Conservation (phyloP, 30 jellyfish, hydroid and myxozoan genomes). For the Thelohanellus kitauei region DNA sequence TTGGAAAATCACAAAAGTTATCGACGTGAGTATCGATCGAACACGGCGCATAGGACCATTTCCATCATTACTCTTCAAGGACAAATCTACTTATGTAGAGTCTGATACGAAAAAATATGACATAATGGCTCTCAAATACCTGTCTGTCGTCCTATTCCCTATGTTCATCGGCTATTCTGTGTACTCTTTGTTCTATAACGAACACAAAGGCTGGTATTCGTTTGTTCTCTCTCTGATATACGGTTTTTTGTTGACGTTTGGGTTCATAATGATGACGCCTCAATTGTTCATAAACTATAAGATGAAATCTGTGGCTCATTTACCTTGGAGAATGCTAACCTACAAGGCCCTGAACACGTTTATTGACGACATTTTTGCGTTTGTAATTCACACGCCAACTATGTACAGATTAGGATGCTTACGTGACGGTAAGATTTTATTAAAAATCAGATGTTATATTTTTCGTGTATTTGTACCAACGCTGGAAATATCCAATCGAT, state of each 20-base stretch:
- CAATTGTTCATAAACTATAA: constrained; percentile 71
- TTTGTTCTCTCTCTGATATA: constrained; percentile 52
- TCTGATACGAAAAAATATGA: constrained; percentile 50
- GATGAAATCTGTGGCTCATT: constrained; percentile 74
- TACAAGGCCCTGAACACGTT: constrained; percentile 79
- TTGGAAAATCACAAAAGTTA: constrained; percentile 79
- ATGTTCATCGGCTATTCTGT: constrained; percentile 58
- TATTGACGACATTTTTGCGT: constrained; percentile 80
- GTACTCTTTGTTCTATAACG: constrained; percentile 38
- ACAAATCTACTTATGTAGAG: constrained; percentile 39
- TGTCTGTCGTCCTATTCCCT: constrained; percentile 52
- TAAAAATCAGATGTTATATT: constrained; percentile 22
- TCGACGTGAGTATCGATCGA: constrained; percentile 24
- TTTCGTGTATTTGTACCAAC: constrained; percentile 44
- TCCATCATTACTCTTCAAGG: constrained; percentile 25
- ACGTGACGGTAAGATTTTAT: constrained; percentile 28
- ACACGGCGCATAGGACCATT: constrained; percentile 22
- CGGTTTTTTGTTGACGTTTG: constrained; percentile 64
- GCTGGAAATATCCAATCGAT: constrained; percentile 65
- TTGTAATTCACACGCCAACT: constrained; percentile 85
- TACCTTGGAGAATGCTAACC: constrained; percentile 90
- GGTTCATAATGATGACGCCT: constrained; percentile 91
- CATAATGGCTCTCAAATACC: constrained; percentile 39
- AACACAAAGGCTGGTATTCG: constrained; percentile 92
- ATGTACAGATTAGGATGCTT: constrained; percentile 64